Evolutionary conservation across 2,797 vertebrate genomes (phyloP), one percentile per base, ranked within the genome.

Genomic region (Eupleurogrammus muticus): DNA sequence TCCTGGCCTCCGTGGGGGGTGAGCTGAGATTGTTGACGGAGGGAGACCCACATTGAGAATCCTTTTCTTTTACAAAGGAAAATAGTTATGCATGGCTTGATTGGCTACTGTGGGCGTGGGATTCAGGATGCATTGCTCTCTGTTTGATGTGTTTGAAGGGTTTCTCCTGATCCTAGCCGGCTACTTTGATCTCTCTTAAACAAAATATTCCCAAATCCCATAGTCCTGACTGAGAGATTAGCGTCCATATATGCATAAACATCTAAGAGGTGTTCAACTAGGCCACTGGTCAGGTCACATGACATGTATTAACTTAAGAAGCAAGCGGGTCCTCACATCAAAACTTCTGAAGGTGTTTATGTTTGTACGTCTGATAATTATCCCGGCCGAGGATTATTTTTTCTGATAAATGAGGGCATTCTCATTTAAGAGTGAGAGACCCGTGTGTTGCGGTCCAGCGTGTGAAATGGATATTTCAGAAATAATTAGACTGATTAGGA

Each of bases 161-260:
- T 87, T 92, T 79, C 81, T 88, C 82, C 86, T 86, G 85, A 91
- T 90, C 83, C 72, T 56, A 75, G 82, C 73, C 51, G 34, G 71
- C 61, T 82, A 89, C 91, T 93, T 93, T 93, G 91, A 93, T 93
- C 90, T 92, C 71, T 58, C 74, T 91, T 76, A 87, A 92, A 91
- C 89, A 92, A 93, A 93, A 93, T 92, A 92, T 92, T 92, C 92
- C 90, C 92, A 93, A 92, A 92, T 93, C 92, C 92, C 92, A 91
- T 72, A 92, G 91, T 92, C 90, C 90, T 93, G 84, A 73, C 72
- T 82, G 84, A 86, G 87, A 91, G 90, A 90, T 92, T 89, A 90
- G 75, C 75, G 85, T 89, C 91, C 90, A 79, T 70, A 92, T 91
- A 92, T 92, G 86, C 92, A 93, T 91, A 92, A 93, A 91, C 90